These are phyloP conservation scores for Agonopterix arenella DNA, from an alignment of 2,888 invertebrate species.

Conservation along the genomic window DNA sequence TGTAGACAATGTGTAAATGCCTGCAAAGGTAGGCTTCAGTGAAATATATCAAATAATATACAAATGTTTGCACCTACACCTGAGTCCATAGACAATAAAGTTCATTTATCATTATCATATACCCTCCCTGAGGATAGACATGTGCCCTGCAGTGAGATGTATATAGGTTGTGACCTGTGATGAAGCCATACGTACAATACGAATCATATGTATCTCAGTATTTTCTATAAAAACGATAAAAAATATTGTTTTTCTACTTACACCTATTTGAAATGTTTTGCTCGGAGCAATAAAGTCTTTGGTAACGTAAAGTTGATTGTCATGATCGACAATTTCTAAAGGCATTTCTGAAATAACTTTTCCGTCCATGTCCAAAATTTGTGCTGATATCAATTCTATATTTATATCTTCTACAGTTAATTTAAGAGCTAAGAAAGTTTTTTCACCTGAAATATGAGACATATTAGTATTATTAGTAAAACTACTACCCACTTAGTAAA, in stretches of 20 bases:
- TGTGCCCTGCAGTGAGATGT: too few species aligned
- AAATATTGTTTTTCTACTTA: conserved; percentile 18
- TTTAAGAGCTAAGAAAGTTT: conserved; percentile 32
- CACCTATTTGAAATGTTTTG: conserved; percentile 35
- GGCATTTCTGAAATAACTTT: conserved; percentile 23
- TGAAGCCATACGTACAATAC: too few species aligned
- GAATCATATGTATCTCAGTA: too few species aligned
- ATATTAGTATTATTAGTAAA: not conserved
- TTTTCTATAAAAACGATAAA: too few species aligned
- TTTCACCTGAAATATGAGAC: conserved; percentile 24
- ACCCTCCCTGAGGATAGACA: too few species aligned
- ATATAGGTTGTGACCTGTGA: too few species aligned
- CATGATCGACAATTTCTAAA: conserved; percentile 21
- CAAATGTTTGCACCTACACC: too few species aligned
- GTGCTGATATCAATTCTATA: conserved; percentile 23
- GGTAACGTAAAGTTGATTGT: conserved; percentile 33
- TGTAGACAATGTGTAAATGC: too few species aligned
- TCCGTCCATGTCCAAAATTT: conserved; percentile 27
- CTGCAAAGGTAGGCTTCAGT: too few species aligned
- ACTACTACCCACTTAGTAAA: not conserved
- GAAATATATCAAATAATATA: too few species aligned
- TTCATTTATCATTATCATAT: too few species aligned
- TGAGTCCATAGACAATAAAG: too few species aligned
- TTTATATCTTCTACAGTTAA: conserved; percentile 22
- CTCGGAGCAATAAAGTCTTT: conserved; percentile 25